These are phyloP conservation scores for Lytechinus variegatus DNA, from an alignment of 35 echinoderm and acorn worm species.

Conservation along the genomic window DNA sequence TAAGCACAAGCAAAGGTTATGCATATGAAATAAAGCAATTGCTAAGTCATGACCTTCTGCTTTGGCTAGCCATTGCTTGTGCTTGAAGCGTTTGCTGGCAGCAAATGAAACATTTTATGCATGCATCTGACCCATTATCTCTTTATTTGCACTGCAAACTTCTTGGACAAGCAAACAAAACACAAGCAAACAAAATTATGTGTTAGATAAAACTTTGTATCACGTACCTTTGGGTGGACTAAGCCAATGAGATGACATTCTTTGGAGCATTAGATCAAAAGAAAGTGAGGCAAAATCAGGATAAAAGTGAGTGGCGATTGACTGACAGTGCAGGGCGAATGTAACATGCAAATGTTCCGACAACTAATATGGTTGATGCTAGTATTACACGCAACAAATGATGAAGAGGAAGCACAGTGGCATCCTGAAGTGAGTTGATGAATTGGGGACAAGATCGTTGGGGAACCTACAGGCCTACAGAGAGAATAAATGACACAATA, in stretches of 20 bases:
- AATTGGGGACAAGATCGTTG: not conserved
- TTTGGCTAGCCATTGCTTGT: no score
- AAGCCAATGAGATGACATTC: slow-evolving; percentile 33
- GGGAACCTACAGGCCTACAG: not conserved
- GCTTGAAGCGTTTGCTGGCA: no score
- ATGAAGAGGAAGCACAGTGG: not conserved
- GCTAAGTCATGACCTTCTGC: no score
- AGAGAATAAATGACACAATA: not conserved
- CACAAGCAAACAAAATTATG: not conserved
- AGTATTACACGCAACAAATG: not conserved
- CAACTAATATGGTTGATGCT: not conserved
- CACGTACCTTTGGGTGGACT: slow-evolving; percentile 39
- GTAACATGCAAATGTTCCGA: slow-evolving; percentile 2
- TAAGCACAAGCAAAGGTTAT: no score
- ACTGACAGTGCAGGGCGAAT: not conserved
- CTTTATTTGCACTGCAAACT: not conserved
- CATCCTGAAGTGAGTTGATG: not conserved
- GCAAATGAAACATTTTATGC: no score
- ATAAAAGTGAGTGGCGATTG: slow-evolving; percentile 32
- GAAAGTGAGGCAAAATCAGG: not conserved
- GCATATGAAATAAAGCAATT: no score
- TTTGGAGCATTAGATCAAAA: slow-evolving; percentile 7
- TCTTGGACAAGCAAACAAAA: not conserved
- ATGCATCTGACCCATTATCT: no score
- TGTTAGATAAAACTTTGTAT: not conserved